These are phyloP conservation scores for Cotesia chilonis DNA, from an alignment of 1,140 invertebrate species.

Conservation along the genomic window DNA sequence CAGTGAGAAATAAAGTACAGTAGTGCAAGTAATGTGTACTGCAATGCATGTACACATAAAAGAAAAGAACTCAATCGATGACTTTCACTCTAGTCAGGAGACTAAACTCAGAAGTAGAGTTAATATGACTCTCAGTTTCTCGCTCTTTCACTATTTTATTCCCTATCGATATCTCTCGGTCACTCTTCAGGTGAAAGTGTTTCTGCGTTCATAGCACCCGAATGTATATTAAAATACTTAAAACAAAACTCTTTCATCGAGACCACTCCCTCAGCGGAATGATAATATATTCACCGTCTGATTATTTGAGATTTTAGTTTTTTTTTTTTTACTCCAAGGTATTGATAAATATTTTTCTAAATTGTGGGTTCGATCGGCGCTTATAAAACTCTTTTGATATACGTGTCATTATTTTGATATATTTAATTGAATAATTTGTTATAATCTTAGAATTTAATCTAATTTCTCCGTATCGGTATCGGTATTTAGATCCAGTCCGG, in stretches of 20 bases:
- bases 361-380: not conserved
- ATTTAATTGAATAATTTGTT: not conserved
- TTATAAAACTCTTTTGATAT: not conserved
- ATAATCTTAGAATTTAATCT: not conserved
- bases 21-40: not conserved
- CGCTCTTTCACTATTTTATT: not conserved
- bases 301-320: not conserved
- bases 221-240: constrained; percentile 18
- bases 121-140: not conserved
- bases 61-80: constrained; percentile 6
- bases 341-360: constrained; percentile 3
- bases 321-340: not conserved
- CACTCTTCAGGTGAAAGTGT: constrained; percentile 40
- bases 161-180: not conserved
- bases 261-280: constrained; percentile 29
- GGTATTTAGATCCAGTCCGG: not conserved
- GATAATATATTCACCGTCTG: constrained; percentile 17
- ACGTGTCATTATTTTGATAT: not conserved
- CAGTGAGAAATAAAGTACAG: not conserved
- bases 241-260: constrained; percentile 24
- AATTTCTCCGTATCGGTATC: not conserved
- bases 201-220: constrained; percentile 32
- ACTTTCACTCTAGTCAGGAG: constrained; percentile 14
- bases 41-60: no score
- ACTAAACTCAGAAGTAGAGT: not conserved